Evolutionary conservation across 2,888 invertebrate genomes (phyloP).

Genomic region (Gisinianus flammeolus): DNA sequence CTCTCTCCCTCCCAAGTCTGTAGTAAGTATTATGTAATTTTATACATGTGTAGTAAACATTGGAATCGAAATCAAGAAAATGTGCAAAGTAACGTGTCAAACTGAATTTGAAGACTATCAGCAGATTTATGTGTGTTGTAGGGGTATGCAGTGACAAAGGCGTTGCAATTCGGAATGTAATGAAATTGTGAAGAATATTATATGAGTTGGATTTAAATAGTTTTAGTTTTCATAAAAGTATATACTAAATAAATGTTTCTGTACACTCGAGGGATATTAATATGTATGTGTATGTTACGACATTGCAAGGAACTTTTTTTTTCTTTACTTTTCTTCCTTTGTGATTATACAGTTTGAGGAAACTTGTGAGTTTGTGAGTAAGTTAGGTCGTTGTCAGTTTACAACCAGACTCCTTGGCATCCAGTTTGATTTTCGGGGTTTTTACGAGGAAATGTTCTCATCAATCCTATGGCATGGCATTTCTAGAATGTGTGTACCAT

Average conservation of each 20-base stretch:
- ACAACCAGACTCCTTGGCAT: constrained; percentile 5
- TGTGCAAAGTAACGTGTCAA: too few species aligned
- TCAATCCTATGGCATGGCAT: neutral
- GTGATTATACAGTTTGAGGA: neutral
- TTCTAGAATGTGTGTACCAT: too few species aligned
- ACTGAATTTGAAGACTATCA: too few species aligned
- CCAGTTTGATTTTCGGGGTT: neutral
- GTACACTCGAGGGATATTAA: too few species aligned
- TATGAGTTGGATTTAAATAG: constrained; percentile 4
- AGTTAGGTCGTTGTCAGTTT: constrained; percentile 12
- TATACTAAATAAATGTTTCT: neutral
- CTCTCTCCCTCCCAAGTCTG: too few species aligned
- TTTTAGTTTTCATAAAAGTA: neutral
- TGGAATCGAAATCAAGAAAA: too few species aligned
- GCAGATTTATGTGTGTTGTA: too few species aligned
- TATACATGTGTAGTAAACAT: too few species aligned
- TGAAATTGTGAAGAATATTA: neutral
- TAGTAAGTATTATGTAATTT: too few species aligned
- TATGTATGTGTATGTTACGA: neutral
- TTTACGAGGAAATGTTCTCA: constrained; percentile 24
- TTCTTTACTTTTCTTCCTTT: constrained; percentile 1
- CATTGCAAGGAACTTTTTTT: neutral
- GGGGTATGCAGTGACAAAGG: too few species aligned
- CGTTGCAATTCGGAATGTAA: too few species aligned
- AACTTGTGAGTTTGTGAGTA: constrained; percentile 2